These are phyloP conservation scores for Sebastes glaucus DNA, from an alignment of 2,797 vertebrate species.

Conservation along the genomic window DNA sequence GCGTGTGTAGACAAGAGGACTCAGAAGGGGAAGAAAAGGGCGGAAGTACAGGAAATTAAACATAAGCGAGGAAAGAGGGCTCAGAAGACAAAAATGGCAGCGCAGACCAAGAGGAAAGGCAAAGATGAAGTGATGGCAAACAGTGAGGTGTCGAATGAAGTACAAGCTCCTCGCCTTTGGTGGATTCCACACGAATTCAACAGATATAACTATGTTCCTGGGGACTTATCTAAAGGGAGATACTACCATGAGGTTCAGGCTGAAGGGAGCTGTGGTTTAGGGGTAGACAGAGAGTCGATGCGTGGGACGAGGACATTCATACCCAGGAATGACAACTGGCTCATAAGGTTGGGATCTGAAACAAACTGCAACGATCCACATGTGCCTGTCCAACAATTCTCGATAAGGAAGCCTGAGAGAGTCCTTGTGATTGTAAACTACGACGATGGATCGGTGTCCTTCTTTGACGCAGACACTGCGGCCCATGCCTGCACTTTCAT, in stretches of 20 bases:
- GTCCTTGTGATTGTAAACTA: constrained; percentile 53
- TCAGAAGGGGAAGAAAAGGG: constrained; percentile 3
- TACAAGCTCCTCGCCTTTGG: too few relatives aligned
- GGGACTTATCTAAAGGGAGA: constrained; percentile 21
- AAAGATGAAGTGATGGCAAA: not conserved
- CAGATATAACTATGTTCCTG: constrained; percentile 8
- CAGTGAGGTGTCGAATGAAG: too few relatives aligned
- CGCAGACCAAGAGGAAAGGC: not conserved
- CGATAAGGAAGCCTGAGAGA: constrained; percentile 4
- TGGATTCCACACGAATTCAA: not conserved
- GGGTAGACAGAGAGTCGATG: constrained; percentile 17
- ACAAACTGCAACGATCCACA: not conserved
- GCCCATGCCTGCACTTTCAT: constrained; percentile 9
- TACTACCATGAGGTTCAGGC: constrained; percentile 32
- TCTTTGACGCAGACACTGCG: constrained; percentile 17
- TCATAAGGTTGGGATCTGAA: not conserved
- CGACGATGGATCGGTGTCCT: constrained; percentile 8
- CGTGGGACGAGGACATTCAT: not conserved
- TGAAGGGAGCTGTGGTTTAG: constrained; percentile 22
- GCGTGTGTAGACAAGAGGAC: constrained; percentile 11
- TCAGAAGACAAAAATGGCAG: not conserved
- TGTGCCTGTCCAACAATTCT: not conserved
- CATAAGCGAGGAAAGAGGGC: constrained; percentile 12
- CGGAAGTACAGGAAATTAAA: not conserved
- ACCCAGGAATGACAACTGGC: constrained; percentile 24